phyloP scores from a whole-genome alignment of 2,113 vertebrate species.

The Phylloscopus whistleri region DNA sequence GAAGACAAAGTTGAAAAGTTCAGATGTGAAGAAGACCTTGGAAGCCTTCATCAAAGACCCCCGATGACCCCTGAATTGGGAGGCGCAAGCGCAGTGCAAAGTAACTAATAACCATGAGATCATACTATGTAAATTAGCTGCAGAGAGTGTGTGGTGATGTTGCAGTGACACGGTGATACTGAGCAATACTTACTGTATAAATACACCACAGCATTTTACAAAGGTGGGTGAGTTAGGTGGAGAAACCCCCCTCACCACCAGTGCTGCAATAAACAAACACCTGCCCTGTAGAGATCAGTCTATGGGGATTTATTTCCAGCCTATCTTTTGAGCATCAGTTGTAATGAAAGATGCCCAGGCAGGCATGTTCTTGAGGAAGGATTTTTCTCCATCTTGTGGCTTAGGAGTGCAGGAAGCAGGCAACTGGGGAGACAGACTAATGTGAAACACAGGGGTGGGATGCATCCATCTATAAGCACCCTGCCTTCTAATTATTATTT shows the following conservation, averaged over 20 bases:
- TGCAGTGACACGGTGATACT: neutral
- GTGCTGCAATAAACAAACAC: neutral
- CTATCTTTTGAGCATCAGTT: neutral
- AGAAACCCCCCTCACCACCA: neutral
- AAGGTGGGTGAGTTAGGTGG: too few relatives aligned
- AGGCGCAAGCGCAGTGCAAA: rapidly evolving
- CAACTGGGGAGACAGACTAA: neutral
- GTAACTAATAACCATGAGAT: too few relatives aligned
- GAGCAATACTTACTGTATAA: neutral
- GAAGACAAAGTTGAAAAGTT: neutral
- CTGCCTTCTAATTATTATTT: neutral
- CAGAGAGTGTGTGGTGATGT: rapidly evolving
- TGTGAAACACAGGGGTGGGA: neutral
- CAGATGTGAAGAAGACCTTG: rapidly evolving
- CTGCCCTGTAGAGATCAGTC: neutral
- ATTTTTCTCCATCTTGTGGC: neutral
- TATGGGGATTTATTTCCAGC: neutral
- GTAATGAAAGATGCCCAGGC: neutral
- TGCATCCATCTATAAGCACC: rapidly evolving
- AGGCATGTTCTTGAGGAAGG: rapidly evolving
- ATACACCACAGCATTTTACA: neutral
- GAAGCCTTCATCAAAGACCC: neutral
- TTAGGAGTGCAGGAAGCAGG: neutral
- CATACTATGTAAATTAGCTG: too few relatives aligned
- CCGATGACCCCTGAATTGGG: rapidly evolving